Evolutionary conservation across 2,113 vertebrate genomes (phyloP), one percentile per base, ranked within the genome.

Genomic region (Siphamia tubifer): DNA sequence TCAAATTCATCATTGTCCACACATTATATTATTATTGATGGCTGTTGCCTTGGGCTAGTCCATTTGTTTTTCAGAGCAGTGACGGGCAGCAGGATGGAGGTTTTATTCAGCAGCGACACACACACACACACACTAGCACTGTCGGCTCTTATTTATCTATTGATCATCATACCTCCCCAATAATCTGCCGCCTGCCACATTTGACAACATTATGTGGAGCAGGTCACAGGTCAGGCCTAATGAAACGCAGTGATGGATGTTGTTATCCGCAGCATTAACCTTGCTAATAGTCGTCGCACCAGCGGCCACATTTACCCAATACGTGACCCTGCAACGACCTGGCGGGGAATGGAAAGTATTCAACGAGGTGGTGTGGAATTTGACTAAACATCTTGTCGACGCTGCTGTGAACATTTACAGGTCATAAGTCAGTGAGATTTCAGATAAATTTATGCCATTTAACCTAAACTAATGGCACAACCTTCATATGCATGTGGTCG

Each of bases 161-260:
- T 93, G 95, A 96, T 96, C 94, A 92, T 92, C 92, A 90, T 93
- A 94, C 93, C 65, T 94, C 89, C 89, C 93, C 92, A 87, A 95
- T 96, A 94, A 95, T 95, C 93, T 93, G 93, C 91, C 89, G 92
- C 90, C 91, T 88, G 94, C 95, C 96, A 96, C 93, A 93, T 95
- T 92, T 94, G 93, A 94, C 93, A 93, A 93, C 94, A 91, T 93
- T 93, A 93, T 93, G 93, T 92, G 94, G 91, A 81, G 91, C 89
- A 56, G 94, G 94, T 95, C 94, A 95, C 87, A 91, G 90, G 91
- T 91, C 79, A 88, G 84, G 84, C 93, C 92, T 96, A 95, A 96
- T 95, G 93, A 95, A 94, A 93, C 90, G 88, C 84, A 77, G 89
- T 95, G 94, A 96, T 94, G 94, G 94, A 96, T 94, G 94, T 91